Percentiles rank a stretch among this genome's conserved stretches.
Conservation (phyloP, 2,113 vertebrate genomes). For the Tapirus terrestris region DNA sequence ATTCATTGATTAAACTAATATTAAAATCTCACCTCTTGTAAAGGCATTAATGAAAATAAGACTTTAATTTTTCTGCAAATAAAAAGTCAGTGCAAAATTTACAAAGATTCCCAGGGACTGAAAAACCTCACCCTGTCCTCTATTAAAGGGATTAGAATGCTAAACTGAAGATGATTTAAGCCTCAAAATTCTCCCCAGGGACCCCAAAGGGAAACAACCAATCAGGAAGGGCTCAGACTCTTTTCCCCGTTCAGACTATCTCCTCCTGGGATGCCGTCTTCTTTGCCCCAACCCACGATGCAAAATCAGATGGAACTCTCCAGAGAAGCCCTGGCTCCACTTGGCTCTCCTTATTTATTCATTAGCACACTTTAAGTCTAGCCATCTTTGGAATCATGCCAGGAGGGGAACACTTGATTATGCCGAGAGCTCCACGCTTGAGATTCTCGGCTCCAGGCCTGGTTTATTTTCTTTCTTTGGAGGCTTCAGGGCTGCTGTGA, state of each 20-base stretch:
- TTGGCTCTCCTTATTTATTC: neutral
- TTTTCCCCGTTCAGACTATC: neutral
- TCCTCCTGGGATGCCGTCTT: neutral
- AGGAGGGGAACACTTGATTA: neutral
- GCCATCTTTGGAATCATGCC: neutral
- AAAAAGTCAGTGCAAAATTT: neutral
- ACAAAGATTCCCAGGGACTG: neutral
- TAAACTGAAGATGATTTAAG: neutral
- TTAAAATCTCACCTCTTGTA: neutral
- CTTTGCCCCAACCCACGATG: accelerated
- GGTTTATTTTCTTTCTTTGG: neutral
- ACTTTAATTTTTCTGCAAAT: constrained; percentile 1
- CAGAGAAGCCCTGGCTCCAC: neutral
- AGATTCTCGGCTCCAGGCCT: neutral
- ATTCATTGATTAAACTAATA: neutral
- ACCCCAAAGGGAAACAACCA: neutral
- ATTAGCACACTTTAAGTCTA: neutral
- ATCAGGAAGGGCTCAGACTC: neutral
- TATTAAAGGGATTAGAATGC: neutral
- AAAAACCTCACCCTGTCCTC: neutral
- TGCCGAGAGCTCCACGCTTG: accelerated
- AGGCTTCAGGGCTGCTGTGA: neutral
- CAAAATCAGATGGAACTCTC: neutral
- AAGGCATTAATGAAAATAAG: neutral
- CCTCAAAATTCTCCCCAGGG: neutral